Conservation (phyloP, 2,113 vertebrate genomes). For the Carassius carassius region DNA sequence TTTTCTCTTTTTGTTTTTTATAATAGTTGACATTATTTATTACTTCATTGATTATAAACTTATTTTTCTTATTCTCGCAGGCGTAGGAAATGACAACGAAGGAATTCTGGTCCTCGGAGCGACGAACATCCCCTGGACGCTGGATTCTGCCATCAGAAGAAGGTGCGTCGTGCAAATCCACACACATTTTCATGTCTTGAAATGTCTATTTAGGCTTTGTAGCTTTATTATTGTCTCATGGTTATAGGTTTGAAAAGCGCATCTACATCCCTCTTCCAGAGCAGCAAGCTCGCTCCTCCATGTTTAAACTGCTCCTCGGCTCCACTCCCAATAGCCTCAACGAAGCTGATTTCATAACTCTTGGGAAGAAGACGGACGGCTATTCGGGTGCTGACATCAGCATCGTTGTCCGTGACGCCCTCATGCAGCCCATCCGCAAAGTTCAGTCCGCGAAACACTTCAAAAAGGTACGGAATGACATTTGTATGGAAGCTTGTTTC, state of each 20-base stretch:
- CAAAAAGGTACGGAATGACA: conserved; percentile 78
- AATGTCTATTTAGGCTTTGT: not conserved
- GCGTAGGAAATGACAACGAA: conserved; percentile 90
- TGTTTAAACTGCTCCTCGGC: conserved; percentile 92
- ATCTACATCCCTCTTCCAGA: conserved; percentile 95
- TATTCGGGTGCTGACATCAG: conserved; percentile 1
- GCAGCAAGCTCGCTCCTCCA: conserved; percentile 81
- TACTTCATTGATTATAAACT: not conserved
- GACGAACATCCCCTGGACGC: conserved; percentile 93
- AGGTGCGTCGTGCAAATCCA: conserved; percentile 71
- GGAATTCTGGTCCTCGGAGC: conserved; percentile 93
- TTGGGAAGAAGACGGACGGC: conserved; percentile 72
- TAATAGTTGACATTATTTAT: not conserved
- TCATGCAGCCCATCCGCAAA: conserved; percentile 94
- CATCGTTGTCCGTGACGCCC: conserved; percentile 86
- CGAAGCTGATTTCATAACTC: conserved; percentile 80
- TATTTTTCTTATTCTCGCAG: conserved; percentile 61
- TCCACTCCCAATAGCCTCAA: conserved; percentile 79
- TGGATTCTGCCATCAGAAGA: conserved; percentile 93
- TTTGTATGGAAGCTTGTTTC: not conserved
- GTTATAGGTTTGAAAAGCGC: conserved; percentile 88
- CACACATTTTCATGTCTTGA: not conserved
- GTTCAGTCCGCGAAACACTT: conserved; percentile 92
- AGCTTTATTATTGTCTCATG: not conserved
- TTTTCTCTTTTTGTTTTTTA: no score